Evolutionary conservation across 2,797 vertebrate genomes (phyloP), one percentile per base, ranked within the genome.

Genomic region (Platyrinchus mystaceus): DNA sequence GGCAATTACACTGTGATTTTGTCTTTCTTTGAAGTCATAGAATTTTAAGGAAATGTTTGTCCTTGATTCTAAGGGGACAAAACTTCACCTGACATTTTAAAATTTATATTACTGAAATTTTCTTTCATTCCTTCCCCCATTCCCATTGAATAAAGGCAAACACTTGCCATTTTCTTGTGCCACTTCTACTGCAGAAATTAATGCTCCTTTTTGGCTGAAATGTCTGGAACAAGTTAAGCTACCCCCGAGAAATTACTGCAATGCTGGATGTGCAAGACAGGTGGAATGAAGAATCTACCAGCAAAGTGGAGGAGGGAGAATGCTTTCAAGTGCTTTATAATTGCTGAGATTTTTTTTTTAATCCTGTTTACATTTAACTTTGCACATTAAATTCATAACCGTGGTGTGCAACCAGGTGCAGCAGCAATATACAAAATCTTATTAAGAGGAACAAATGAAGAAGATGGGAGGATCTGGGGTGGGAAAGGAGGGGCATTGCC

Each of bases 281-380:
- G 67, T 21, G 9, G 74, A 74, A 83, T 12, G 37, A 74, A 55
- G 58, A 82, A 36, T 30, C 41, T 87, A 50, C 62, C 80, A 55
- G 71, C 62, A 93, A 83, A 84, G 28, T 64, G 24, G 37, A 37
- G 46, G 62, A 70, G 58, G 62, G 39, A 84, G 39, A 68, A 71
- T 0, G 8, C 10, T 94, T 91, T 70, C 68, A 85, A 89, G 78
- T 62, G 49, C 28, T 90, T 68, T 58, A 30, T 83, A 93, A 95
- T 94, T 86, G 36, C 39, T 28, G 70, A 46, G 55, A 6, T 43
- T 71, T 74, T 77, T 67, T 47, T 91, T 56, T 6, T 18, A 69
- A 88, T 93, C 82, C 89, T 89, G 89, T 88, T 95, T 96, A 78
- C 76, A 52, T 95, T 94, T 89, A 75, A 83, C 93, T 94, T 95